Base-by-base conservation (phyloP, 2,888 invertebrate species). In the Drosophila koepferae region DNA sequence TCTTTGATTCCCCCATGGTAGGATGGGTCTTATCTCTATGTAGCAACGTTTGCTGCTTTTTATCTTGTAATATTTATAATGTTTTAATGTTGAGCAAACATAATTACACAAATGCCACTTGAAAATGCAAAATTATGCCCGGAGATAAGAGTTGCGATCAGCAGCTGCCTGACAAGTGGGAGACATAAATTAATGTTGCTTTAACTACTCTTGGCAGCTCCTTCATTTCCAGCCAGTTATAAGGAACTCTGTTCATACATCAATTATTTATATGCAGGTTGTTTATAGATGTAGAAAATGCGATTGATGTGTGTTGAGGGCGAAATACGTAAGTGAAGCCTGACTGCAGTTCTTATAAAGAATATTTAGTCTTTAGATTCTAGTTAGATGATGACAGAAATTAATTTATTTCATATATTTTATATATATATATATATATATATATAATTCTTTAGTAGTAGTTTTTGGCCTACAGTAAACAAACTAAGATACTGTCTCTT, bases 101-200 rank as follows among this genome's bases (percentile, higher is more conserved):
- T 82, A 80, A 83, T 83, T 87, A 83, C 72, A 76, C 71, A 74
- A 84, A 87, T 65, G 51, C 54, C 73, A 84, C 18, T 86, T 86
- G 70, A 59, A 73, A 82, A 81, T 77, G 82, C 71, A 70, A 84
- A 75, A 72, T 78, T 83, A 83, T 86, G 63, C 63, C 51, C 51
- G 20, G 65, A 58, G 83, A 72, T 82, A 76, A 72, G 81, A 60
- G 34, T 23, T 56, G 16, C 36, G 53, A 53, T 44, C 43, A 63
- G 63, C 43, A 63, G 63, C 56, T 28, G 48, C 46, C 48, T 9
- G 53, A 69, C 65, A 69, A 67, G 60, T 55, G 49, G 43, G 62
- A 60, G 56, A 67, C 66, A 79, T 77, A 63, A 69, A 79, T 77
- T 71, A 79, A 64, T 65, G 75, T 51, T 23, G 38, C 41, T 46